These are phyloP conservation scores for Smittia sp. DNA, from an alignment of 2,888 invertebrate genomes.

Conservation along the genomic window DNA sequence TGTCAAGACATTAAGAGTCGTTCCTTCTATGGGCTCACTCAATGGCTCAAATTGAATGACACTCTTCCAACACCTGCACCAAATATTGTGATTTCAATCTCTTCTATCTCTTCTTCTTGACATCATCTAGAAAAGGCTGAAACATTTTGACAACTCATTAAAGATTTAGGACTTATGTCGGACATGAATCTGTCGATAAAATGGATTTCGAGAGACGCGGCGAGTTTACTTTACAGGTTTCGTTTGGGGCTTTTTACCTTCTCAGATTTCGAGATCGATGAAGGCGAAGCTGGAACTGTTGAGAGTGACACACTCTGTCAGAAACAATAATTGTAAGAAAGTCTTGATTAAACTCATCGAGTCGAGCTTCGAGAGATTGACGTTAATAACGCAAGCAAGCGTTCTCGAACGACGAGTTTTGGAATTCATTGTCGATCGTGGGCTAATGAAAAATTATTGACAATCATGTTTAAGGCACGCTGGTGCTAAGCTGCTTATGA, in stretches of 20 bases:
- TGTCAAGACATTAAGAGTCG: too few species aligned
- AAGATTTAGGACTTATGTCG: conserved; percentile 33
- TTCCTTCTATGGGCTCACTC: too few species aligned
- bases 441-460: conserved; percentile 19
- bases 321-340: conserved; percentile 1
- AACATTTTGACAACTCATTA: conserved; percentile 42
- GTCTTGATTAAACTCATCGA: background rate
- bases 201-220: conserved; percentile 1
- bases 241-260: background rate
- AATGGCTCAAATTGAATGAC: too few species aligned
- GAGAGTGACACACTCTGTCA: conserved; percentile 32
- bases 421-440: background rate
- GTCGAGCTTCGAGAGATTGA: background rate
- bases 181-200: conserved; percentile 29
- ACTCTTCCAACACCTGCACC: background rate
- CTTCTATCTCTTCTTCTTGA: background rate
- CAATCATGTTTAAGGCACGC: background rate
- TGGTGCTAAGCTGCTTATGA: conserved; percentile 32
- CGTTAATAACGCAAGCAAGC: conserved; percentile 34
- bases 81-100: background rate
- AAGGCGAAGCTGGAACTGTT: conserved; percentile 26
- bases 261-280: conserved; percentile 23
- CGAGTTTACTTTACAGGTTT: background rate
- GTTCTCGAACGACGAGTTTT: conserved; percentile 24
- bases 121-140: background rate